Evolutionary conservation across 2,888 invertebrate species (phyloP), one percentile per base, ranked within the genome.

Genomic region (Spilarctia lutea): DNA sequence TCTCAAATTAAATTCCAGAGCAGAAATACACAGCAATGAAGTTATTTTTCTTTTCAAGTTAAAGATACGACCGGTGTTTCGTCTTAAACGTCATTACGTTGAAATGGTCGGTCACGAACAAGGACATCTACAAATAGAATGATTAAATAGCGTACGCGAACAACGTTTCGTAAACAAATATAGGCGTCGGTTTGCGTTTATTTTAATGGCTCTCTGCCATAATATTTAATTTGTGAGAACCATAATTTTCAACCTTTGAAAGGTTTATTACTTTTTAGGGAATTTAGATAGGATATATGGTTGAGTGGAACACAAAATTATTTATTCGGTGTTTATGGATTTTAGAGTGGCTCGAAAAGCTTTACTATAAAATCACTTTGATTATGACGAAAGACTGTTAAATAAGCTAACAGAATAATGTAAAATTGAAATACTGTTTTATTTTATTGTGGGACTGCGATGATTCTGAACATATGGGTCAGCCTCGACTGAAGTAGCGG

Each of bases 31-130:
- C 18, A 20, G 45, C 33, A 33, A 71, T 7, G 45, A 45, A 48
- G 65, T 65, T 45, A 48, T 74, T 56, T 73, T 73, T 72, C 33
- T 71, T 27, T 69, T 8, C 65, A 65, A 30, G 33, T n/a, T 68
- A 76, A 33, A 67, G 13, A 72, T 68, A 71, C 65, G 65, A 39
- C 18, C 52, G 39, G 66, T 72, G 71, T 68, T 76, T 52, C 71
- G 74, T 75, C 74, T 76, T 45, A 33, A 35, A 63, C 67, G 72
- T 75, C 63, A 76, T 74, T 76, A 73, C 68, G 39, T 45, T n/a
- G 45, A 16, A 66, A 68, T 69, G 68, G 67, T 52, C 39, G 66
- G 70, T 69, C 66, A 71, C 45, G 0, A 82, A 76, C 82, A 74
- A 60, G 73, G 56, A 35, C 30, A 42, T 30, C 24, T 33, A n/a